A percentile compares a stretch with the other conserved stretches of the same genome.
Conservation (phyloP, 2,888 invertebrate genomes). For the Drosophila cognata region DNA sequence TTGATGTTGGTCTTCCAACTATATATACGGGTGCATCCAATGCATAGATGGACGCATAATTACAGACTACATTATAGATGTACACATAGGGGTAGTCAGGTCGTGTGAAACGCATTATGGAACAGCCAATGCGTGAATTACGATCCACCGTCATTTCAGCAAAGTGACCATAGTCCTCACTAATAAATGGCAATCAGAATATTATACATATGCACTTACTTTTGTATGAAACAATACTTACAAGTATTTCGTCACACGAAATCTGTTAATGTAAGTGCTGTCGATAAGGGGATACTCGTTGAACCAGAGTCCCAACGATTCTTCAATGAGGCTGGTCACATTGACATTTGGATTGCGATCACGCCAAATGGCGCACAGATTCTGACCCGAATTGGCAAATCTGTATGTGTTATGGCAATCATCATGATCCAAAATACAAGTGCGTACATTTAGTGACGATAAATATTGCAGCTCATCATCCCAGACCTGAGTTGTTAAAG, state of each 20-base stretch:
- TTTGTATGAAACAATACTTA: constrained; percentile 57
- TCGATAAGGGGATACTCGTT: constrained; percentile 83
- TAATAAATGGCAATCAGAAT: constrained; percentile 30
- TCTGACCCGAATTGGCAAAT: constrained; percentile 83
- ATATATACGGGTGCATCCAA: constrained; percentile 81
- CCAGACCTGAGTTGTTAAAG: constrained; percentile 74
- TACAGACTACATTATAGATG: constrained; percentile 83
- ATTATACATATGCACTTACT: neutral
- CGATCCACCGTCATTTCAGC: constrained; percentile 83
- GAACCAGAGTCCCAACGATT: constrained; percentile 83
- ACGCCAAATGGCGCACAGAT: constrained; percentile 82
- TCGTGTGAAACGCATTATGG: constrained; percentile 81
- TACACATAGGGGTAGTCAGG: constrained; percentile 78
- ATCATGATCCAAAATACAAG: constrained; percentile 83
- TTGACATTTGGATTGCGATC: constrained; percentile 74
- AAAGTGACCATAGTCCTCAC: constrained; percentile 84
- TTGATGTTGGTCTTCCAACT: constrained; percentile 75
- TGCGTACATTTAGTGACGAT: constrained; percentile 82
- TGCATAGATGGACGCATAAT: constrained; percentile 84
- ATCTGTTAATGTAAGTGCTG: constrained; percentile 79
- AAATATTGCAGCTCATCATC: constrained; percentile 84
- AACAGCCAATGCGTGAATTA: constrained; percentile 83
- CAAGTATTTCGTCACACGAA: constrained; percentile 82
- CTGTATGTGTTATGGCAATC: constrained; percentile 83
- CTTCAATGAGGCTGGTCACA: constrained; percentile 81